Conservation (phyloP, 64 coral and sea anemone species). For the Catalaphyllia jardinei region DNA sequence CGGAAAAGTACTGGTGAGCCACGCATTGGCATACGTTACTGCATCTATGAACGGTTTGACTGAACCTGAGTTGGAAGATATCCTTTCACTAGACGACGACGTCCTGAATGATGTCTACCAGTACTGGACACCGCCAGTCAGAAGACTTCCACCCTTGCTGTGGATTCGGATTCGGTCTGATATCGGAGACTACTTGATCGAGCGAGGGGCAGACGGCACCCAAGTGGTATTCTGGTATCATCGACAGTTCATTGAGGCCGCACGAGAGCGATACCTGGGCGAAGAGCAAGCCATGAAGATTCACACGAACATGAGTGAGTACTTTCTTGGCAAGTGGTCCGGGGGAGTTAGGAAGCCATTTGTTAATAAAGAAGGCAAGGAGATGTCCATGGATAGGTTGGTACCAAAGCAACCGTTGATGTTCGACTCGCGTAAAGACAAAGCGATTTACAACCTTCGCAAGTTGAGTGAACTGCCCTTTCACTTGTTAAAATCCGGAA, state of each 20-base stretch:
- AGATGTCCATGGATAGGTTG: conserved; percentile 74
- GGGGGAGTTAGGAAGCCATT: conserved; percentile 82
- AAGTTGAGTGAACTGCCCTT: conserved; percentile 93
- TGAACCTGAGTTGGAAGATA: conserved; percentile 82
- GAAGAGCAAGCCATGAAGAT: conserved; percentile 60
- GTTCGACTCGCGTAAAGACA: conserved; percentile 69
- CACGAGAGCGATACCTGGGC: conserved; percentile 78
- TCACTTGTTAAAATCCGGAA: conserved; percentile 75
- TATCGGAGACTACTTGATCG: conserved; percentile 93
- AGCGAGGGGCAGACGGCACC: conserved; percentile 89
- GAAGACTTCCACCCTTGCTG: conserved; percentile 84
- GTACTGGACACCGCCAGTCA: conserved; percentile 93
- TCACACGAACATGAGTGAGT: conserved; percentile 88
- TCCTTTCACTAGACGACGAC: conserved; percentile 92
- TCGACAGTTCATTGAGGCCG: conserved; percentile 96
- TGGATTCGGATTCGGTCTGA: conserved; percentile 95
- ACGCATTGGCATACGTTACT: conserved; percentile 85
- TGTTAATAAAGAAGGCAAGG: conserved; percentile 74
- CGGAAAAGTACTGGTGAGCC: conserved; percentile 86
- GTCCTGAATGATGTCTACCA: conserved; percentile 98
- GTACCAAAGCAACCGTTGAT: conserved; percentile 83
- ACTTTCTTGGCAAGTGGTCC: conserved; percentile 86
- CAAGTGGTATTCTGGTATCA: conserved; percentile 98
- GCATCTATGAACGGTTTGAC: conserved; percentile 94
- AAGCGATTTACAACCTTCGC: conserved; percentile 84